Evolutionary conservation across 2,888 invertebrate species (phyloP).

Genomic region (Branchinecta sandiegonensis): DNA sequence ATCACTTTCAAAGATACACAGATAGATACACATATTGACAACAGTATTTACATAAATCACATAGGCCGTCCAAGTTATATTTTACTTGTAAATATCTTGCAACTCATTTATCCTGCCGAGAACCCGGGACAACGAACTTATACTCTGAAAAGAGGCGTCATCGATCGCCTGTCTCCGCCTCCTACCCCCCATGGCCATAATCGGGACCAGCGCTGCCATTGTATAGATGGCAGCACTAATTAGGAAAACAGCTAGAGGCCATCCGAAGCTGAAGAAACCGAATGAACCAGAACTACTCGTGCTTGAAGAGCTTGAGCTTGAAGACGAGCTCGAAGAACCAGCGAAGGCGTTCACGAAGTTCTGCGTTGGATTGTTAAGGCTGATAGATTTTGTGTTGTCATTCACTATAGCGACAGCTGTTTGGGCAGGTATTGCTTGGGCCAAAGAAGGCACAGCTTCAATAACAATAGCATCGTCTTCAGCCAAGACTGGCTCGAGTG

Average conservation of each 20-base stretch:
- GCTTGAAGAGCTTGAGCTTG: not conserved
- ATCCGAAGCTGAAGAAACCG: not conserved
- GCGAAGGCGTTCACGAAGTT: not conserved
- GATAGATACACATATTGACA: too few relatives aligned
- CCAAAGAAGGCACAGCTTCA: not conserved
- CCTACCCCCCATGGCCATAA: not conserved
- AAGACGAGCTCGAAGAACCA: not conserved
- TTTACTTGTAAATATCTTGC: too few relatives aligned
- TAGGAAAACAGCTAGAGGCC: not conserved
- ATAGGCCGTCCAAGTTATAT: too few relatives aligned
- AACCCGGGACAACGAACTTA: too few relatives aligned
- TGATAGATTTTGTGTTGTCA: not conserved
- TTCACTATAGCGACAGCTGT: not conserved
- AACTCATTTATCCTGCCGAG: too few relatives aligned
- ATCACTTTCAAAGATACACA: too few relatives aligned
- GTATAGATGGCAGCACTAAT: not conserved
- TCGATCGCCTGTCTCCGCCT: not conserved
- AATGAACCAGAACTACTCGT: not conserved
- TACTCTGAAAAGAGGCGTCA: too few relatives aligned
- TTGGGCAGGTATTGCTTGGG: not conserved
- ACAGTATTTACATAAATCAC: too few relatives aligned
- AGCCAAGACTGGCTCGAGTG: not conserved
- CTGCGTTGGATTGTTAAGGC: slow-evolving; percentile 10
- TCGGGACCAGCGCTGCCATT: not conserved
- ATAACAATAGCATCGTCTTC: not conserved